phyloP scores from a whole-genome alignment of 1,140 invertebrate species.

The Drosophila pruinosa region DNA sequence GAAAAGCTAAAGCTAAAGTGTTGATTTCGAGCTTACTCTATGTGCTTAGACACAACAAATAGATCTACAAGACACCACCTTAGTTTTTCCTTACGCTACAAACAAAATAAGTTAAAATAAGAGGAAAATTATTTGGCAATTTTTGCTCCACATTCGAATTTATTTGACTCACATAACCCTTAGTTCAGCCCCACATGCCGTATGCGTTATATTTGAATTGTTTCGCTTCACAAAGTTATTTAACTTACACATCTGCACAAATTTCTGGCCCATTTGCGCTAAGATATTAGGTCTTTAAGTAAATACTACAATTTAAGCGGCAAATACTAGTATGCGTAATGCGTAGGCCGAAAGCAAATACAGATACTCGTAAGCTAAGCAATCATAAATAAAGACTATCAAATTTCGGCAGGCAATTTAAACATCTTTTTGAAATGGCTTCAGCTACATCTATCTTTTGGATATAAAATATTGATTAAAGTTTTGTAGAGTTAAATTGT shows the following conservation, averaged over 20 bases:
- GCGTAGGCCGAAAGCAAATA: neutral
- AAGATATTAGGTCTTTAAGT: constrained; percentile 21
- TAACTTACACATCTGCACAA: constrained; percentile 47
- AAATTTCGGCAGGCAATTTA: neutral
- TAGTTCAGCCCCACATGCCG: constrained; percentile 34
- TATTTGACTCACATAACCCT: constrained; percentile 22
- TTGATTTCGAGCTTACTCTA: constrained; percentile 45
- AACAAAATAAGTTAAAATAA: constrained; percentile 5
- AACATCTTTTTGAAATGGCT: neutral
- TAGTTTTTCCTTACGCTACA: neutral
- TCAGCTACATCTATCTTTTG: neutral
- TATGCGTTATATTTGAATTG: constrained; percentile 61
- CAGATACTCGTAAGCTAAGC: neutral
- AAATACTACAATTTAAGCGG: constrained; percentile 3
- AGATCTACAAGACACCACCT: neutral
- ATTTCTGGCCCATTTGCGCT: constrained; percentile 18
- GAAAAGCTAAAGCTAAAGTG: constrained; percentile 45
- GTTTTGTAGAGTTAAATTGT: neutral
- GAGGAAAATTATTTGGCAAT: constrained; percentile 28
- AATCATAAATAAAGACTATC: neutral
- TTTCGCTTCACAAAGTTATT: constrained; percentile 42
- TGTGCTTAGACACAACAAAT: constrained; percentile 20
- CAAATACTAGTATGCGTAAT: neutral
- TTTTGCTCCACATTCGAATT: constrained; percentile 40
- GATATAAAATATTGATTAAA: neutral